Percentiles rank a stretch among this genome's conserved stretches.
Conservation (phyloP, 2,888 invertebrate species). For the Andrena flavipes region DNA sequence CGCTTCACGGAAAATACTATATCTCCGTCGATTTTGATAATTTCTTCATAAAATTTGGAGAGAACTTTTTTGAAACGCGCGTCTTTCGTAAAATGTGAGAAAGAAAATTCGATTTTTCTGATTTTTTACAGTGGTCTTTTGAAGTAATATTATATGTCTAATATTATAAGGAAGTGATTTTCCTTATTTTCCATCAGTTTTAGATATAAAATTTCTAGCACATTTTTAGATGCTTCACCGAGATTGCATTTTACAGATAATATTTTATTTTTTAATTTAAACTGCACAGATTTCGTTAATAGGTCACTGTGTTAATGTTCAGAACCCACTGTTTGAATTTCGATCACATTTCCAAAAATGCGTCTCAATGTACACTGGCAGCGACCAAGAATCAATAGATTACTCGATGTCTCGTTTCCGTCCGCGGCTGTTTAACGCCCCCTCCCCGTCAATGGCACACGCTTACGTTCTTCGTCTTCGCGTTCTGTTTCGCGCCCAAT, state of each 20-base stretch:
- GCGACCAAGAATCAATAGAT: constrained; percentile 48
- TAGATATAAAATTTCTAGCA: not conserved
- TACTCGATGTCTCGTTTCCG: constrained; percentile 35
- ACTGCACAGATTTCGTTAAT: too few relatives aligned
- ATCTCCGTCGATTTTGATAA: too few relatives aligned
- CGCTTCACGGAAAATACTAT: too few relatives aligned
- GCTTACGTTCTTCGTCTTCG: constrained; percentile 72
- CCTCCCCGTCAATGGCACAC: constrained; percentile 25
- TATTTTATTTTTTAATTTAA: too few relatives aligned
- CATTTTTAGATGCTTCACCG: not conserved
- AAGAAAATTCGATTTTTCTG: too few relatives aligned
- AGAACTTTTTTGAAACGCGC: too few relatives aligned
- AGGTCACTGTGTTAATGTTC: not conserved
- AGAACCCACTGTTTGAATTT: not conserved
- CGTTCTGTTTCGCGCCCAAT: constrained; percentile 84
- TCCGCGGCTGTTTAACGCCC: constrained; percentile 37
- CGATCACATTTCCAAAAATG: not conserved
- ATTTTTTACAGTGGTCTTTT: not conserved
- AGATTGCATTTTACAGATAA: too few relatives aligned
- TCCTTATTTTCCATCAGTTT: not conserved
- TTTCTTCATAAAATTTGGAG: too few relatives aligned
- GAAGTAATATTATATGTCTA: not conserved
- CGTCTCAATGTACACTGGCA: not conserved
- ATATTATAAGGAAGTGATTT: not conserved
- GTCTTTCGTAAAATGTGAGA: too few relatives aligned